A percentile compares a stretch with the other conserved stretches of the same genome.
Conservation (phyloP, 1,140 invertebrate genomes). For the Euschistus heros region DNA sequence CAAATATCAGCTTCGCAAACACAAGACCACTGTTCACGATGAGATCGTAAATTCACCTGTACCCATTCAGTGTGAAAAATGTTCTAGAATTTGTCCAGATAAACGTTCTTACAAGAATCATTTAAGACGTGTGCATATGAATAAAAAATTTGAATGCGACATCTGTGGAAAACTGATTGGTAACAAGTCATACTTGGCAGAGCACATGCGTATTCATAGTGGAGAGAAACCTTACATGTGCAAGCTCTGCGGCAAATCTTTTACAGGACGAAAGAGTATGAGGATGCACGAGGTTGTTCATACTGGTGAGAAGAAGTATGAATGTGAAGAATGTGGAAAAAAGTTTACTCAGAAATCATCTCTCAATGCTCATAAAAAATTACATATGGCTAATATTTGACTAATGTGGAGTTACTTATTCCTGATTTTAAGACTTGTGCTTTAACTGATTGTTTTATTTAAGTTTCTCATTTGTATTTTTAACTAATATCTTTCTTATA, state of each 20-base stretch:
- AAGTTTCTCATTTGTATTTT: no score
- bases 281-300: slow-evolving; percentile 14
- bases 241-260: slow-evolving; percentile 22
- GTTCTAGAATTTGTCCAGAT: slow-evolving; percentile 60
- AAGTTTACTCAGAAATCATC: slow-evolving; percentile 33
- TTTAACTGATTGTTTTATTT: no score
- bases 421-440: no score
- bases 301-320: slow-evolving; percentile 11
- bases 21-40: slow-evolving; percentile 27
- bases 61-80: slow-evolving; percentile 43
- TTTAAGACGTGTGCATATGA: slow-evolving; percentile 11
- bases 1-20: slow-evolving; percentile 29
- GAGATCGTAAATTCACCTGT: slow-evolving; percentile 41
- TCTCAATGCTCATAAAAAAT: slow-evolving; percentile 37
- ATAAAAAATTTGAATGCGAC: slow-evolving; percentile 52
- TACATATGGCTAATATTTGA: neutral
- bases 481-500: no score
- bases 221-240: slow-evolving; percentile 80
- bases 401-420: neutral
- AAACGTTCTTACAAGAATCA: slow-evolving; percentile 58
- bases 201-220: slow-evolving; percentile 79
- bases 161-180: slow-evolving; percentile 74
- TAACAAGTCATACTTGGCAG: slow-evolving; percentile 55
- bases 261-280: neutral
- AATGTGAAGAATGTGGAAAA: slow-evolving; percentile 12